These are phyloP conservation scores for Tubulanus polymorphus DNA, from an alignment of 2,888 invertebrate genomes.

Conservation along the genomic window DNA sequence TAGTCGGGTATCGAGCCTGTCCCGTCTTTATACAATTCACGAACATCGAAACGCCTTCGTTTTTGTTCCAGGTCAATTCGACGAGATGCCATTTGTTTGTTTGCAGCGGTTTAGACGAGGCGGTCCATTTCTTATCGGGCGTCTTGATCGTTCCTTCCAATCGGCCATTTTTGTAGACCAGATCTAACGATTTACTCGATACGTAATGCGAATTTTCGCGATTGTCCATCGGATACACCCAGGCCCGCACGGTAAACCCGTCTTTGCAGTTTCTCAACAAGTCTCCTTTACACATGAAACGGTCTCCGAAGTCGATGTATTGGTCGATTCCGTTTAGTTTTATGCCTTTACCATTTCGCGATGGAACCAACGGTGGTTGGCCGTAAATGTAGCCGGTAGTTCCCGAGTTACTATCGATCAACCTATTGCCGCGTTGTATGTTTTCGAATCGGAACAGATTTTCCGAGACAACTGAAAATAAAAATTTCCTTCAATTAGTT, in stretches of 20 bases:
- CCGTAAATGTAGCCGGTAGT: too few species aligned
- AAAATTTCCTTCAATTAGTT: too few species aligned
- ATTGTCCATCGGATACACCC: slow-evolving; percentile 32
- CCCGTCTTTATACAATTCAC: slow-evolving; percentile 30
- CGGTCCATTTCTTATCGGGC: slow-evolving; percentile 33
- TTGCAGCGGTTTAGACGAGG: slow-evolving; percentile 29
- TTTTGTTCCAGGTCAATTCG: slow-evolving; percentile 42
- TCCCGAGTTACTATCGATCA: too few species aligned
- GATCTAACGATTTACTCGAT: slow-evolving; percentile 41
- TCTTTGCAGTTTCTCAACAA: slow-evolving; percentile 40
- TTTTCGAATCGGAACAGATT: too few species aligned
- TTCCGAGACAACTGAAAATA: too few species aligned
- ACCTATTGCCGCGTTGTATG: too few species aligned
- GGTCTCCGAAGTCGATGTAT: slow-evolving; percentile 42
- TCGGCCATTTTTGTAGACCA: slow-evolving; percentile 40
- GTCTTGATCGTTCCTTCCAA: slow-evolving; percentile 40
- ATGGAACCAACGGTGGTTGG: too few species aligned
- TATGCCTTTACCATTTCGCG: too few species aligned
- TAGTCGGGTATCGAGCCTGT: background rate
- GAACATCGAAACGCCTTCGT: slow-evolving; percentile 32
- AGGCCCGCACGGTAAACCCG: slow-evolving; percentile 42
- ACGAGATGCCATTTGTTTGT: slow-evolving; percentile 34
- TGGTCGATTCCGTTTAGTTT: slow-evolving; percentile 35
- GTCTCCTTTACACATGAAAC: slow-evolving; percentile 43
- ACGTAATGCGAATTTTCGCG: slow-evolving; percentile 40